These are phyloP conservation scores for Chymomyza costata DNA, from an alignment of 1,140 invertebrate species.

Conservation along the genomic window DNA sequence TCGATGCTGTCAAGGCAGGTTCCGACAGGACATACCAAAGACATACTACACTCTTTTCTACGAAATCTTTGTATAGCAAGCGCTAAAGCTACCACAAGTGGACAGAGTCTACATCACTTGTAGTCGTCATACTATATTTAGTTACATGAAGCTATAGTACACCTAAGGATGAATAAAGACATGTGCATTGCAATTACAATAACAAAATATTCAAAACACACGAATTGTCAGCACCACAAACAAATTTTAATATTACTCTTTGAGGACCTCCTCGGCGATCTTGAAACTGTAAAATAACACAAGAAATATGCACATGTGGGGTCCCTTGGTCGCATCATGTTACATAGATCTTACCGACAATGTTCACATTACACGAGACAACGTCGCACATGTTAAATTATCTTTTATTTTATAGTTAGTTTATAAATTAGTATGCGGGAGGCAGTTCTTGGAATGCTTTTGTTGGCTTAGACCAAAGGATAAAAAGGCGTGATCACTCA, in stretches of 20 bases:
- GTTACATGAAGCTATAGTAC: too few relatives aligned
- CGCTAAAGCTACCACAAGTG: too few relatives aligned
- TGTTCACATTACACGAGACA: conserved; percentile 67
- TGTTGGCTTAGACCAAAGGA: conserved; percentile 51
- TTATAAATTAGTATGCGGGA: conserved; percentile 67
- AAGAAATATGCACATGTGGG: conserved; percentile 49
- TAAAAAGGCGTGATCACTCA: conserved; percentile 37
- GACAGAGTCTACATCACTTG: too few relatives aligned
- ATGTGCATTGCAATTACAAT: conserved; percentile 21
- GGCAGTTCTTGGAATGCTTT: conserved; percentile 45
- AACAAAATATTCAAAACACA: too few relatives aligned
- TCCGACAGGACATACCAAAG: too few relatives aligned
- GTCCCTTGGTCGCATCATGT: conserved; percentile 53
- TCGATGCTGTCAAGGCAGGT: too few relatives aligned
- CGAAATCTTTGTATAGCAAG: too few relatives aligned
- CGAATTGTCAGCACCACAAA: not conserved
- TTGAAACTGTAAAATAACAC: conserved; percentile 65
- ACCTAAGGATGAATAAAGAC: too few relatives aligned
- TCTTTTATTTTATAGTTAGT: conserved; percentile 45
- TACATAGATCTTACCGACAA: conserved; percentile 43
- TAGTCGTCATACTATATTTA: too few relatives aligned
- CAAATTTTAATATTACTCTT: conserved; percentile 37
- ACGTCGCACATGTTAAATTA: conserved; percentile 36
- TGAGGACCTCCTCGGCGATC: conserved; percentile 40
- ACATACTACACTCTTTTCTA: too few relatives aligned